Evolutionary conservation across 2,113 vertebrate genomes (phyloP), one percentile per base, ranked within the genome.

Genomic region (Probosciger aterrimus): DNA sequence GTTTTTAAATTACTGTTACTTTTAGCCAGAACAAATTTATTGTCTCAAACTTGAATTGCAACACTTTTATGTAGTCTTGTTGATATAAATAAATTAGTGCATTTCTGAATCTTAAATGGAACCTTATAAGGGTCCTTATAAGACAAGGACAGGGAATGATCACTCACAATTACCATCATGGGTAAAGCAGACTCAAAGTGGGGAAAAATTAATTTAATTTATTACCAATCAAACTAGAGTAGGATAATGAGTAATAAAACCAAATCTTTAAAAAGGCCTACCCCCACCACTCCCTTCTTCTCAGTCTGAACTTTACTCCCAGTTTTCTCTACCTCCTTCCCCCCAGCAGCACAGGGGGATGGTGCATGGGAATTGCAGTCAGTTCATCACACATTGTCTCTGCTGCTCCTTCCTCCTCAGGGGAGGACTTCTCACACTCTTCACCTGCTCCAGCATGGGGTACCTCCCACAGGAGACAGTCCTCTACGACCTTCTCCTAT

Each of bases 311-410:
- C 0, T 0, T 47, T 49, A 71, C 8, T 41, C 8, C 25, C 24
- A 31, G 17, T 35, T 41, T 43, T 49, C 41, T 73, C 59, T 49
- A 47, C 19, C 16, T 64, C 24, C 24, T 57, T 57, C 12, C 16
- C 19, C 30, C 13, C 47, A 17, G 30, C 0, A 1, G 8, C 24
- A 25, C 3, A 14, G 19, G 19, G 28, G 25, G 1, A 1, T 10
- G 7, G 7, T 5, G 35, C 55, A 49, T 14, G 17, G 39, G 55
- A 33, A 16, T 31, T 41, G 8, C 10, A 39, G 12, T 33, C 62
- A 65, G 30, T 41, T 20, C 49, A 57, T n/a, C 20, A 22, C 4
- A 20, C 9, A 14, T 7, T 79, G 39, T 33, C 27, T 47, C 49
- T 64, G 19, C 8, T 31, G 16, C 10, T 80, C 17, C 20, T 73